Base-by-base conservation (phyloP, 1,140 invertebrate genomes). In the Akabosia matsudoensis region DNA sequence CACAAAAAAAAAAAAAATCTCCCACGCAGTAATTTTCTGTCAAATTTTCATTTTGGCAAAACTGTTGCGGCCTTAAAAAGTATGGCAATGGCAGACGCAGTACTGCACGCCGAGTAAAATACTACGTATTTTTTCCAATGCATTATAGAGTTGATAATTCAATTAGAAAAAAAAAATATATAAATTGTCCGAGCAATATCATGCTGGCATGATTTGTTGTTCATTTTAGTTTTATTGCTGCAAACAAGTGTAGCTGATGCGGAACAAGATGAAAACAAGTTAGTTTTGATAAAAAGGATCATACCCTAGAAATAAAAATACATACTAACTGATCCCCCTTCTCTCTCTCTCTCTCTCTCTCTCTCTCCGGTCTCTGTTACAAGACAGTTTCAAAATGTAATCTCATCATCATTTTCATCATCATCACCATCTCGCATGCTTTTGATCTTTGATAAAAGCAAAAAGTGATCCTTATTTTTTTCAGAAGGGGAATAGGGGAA, bases 371-470 rank as follows among this genome's bases (percentile, higher is more conserved):
- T 51, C 24, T 61, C 14, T 61, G 7, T 45, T 45, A 45, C 37
- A 10, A 18, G 7, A 45, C 37, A 45, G 30, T 13, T 67, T 31
- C 26, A 30, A 67, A 67, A 67, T 67, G 61, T 67, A 67, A 31
- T 28, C 61, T 67, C 61, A 67, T 67, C 61, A 67, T 67, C 30
- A 31, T 28, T 22, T 4, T 61, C 24, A 22, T 61, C 24, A 61
- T 61, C 54, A 61, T 61, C 54, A 61, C n/a, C 14, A 22, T 61
- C 54, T 61, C 54, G 24, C 24, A 14, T 16, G 13, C 61, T 67
- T 67, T 67, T 67, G 61, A 67, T 67, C 61, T 67, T 67, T 67
- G 61, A 31, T 67, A 67, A 67, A 67, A 67, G 61, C 61, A 67
- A 30, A 67, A 7, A 67, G 10, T 16, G 3, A 67, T 67, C 61